Conservation (phyloP, 92 coral and sea anemone species). For the Palythoa grandiflora region DNA sequence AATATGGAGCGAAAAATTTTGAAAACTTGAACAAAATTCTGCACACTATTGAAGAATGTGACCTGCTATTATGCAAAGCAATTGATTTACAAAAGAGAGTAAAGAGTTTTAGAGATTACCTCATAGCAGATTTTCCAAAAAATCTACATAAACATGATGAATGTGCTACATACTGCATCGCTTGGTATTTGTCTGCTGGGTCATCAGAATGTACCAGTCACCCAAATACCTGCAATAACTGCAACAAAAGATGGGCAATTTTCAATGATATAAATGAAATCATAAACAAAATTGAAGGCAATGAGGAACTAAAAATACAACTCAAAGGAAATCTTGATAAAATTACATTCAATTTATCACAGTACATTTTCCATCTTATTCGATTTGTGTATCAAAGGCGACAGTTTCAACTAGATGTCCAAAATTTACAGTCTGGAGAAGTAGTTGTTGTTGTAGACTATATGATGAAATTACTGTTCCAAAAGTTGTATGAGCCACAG, state of each 20-base stretch:
- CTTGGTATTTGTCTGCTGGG: constrained; percentile 29
- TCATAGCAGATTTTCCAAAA: constrained; percentile 22
- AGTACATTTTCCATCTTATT: constrained; percentile 20
- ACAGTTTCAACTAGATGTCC: constrained; percentile 19
- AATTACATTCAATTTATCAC: constrained; percentile 2
- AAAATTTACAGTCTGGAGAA: constrained; percentile 37
- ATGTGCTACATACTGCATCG: constrained; percentile 31
- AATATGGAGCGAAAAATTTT: constrained; percentile 51
- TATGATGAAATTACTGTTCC: constrained; percentile 15
- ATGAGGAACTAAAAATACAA: constrained; percentile 21
- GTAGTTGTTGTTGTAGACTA: constrained; percentile 31
- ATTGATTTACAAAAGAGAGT: not conserved
- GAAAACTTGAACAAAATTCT: not conserved
- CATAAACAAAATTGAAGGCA: constrained; percentile 33
- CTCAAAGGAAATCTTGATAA: constrained; percentile 11
- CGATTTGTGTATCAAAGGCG: constrained; percentile 23
- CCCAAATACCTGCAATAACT: constrained; percentile 28
- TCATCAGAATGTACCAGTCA: constrained; percentile 4
- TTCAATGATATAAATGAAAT: constrained; percentile 21
- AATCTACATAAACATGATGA: constrained; percentile 19
- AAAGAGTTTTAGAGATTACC: constrained; percentile 31
- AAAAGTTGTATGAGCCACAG: constrained; percentile 23
- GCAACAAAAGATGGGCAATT: constrained; percentile 31
- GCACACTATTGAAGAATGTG: not conserved
- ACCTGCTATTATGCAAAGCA: not conserved